Percentiles rank a stretch among this genome's conserved stretches.
phyloP scores from a whole-genome alignment of 2,888 invertebrate genomes.

The Trachelus iudaicus region DNA sequence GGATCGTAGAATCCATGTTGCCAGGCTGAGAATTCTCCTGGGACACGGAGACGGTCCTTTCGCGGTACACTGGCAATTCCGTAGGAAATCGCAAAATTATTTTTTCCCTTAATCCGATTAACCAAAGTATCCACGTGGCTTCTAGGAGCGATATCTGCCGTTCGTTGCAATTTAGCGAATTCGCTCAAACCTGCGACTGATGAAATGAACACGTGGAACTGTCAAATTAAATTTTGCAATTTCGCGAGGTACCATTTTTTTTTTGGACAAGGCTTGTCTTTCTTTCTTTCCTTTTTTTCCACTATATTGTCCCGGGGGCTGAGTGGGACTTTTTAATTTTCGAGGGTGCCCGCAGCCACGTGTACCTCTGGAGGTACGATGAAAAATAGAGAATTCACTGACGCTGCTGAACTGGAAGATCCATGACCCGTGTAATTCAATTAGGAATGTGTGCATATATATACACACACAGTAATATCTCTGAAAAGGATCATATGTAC shows the following conservation, averaged over 20 bases:
- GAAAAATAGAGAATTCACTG: conserved; percentile 12
- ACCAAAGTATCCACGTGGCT: background rate
- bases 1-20: background rate
- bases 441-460: background rate
- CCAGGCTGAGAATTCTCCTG: background rate
- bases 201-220: background rate
- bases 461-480: no score
- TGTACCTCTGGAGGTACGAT: background rate
- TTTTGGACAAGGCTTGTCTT: background rate
- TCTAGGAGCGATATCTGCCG: background rate
- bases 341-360: background rate
- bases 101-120: background rate
- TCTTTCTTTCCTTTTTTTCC: background rate
- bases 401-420: conserved; percentile 12
- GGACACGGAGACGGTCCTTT: background rate
- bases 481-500: no score
- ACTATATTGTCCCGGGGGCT: background rate
- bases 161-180: background rate
- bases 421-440: conserved; percentile 16
- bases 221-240: background rate
- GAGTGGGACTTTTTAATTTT: background rate
- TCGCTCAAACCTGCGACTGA: background rate
- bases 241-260: background rate
- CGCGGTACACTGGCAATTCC: background rate
- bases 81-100: background rate